Base-by-base conservation (phyloP, 2,797 vertebrate genomes). In the Sebastes cheni region DNA sequence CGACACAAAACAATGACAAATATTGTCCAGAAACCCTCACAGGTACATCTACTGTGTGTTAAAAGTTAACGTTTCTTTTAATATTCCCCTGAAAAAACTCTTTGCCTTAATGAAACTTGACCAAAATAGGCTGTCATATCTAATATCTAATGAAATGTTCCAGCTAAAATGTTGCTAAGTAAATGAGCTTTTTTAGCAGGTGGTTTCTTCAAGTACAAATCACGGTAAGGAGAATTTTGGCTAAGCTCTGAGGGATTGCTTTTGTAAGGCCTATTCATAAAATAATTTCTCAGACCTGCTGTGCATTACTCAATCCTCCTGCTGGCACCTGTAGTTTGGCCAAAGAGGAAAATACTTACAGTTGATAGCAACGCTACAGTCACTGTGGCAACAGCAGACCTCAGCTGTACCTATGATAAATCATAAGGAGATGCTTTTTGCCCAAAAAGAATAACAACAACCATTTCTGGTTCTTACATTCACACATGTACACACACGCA, bases 151-250 rank as follows among this genome's bases (percentile, higher is more conserved):
- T 75, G n/a, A 81, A 82, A 77, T 64, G 56, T 60, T 75, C 68
- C 23, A 50, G 32, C 62, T 69, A 27, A 30, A 79, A 55, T 67
- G 22, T 32, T 54, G 73, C 74, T 55, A 46, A 76, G 46, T 20
- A 54, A 81, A 87, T 52, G 5, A 34, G 22, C 29, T 32, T 81
- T 50, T 82, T 82, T 50, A 75, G 58, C 71, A 59, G 32, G 60
- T 83, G 81, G 20, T 87, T 89, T 82, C 46, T 77, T 75, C 72
- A 66, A 81, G 55, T n/a, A 78, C 36, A 84, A 83, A 88, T 85
- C 75, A 77, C 68, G 55, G 6, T 39, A 74, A 72, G 72, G 46
- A 79, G 67, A 83, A 78, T 67, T 67, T 32, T 83, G 72, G 82
- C 85, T 5, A 55, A 46, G 70, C 68, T 56, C 30, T 6, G 18